phyloP scores from a whole-genome alignment of 2,888 invertebrate species.

The Nomada lathburiana region DNA sequence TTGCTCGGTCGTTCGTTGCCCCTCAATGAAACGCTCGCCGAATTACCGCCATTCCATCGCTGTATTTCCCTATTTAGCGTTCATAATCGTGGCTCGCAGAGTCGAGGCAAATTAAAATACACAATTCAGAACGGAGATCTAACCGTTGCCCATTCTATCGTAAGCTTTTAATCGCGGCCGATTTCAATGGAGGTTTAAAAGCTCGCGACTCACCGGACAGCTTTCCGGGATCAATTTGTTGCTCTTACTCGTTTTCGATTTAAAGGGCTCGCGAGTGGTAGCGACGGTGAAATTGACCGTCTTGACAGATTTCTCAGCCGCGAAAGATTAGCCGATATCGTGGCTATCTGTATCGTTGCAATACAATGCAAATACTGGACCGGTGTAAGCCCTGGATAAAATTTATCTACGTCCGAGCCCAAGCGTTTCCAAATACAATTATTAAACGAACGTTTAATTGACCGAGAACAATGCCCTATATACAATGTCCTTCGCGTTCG shows the following conservation, averaged over 20 bases:
- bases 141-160: neutral
- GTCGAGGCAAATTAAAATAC: constrained; percentile 18
- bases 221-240: constrained; percentile 1
- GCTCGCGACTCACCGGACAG: neutral
- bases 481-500: neutral
- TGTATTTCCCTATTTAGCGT: constrained; percentile 18
- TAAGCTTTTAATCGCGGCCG: constrained; percentile 13
- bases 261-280: neutral
- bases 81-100: constrained; percentile 11
- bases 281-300: neutral
- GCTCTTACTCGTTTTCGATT: too few species aligned
- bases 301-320: too few species aligned
- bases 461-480: neutral
- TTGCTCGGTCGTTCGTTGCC: constrained; percentile 2
- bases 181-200: constrained; percentile 19
- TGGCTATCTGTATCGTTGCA: too few species aligned
- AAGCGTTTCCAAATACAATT: neutral
- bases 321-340: too few species aligned
- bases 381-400: too few species aligned
- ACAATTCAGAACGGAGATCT: constrained; percentile 22
- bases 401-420: too few species aligned
- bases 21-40: constrained; percentile 17
- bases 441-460: neutral
- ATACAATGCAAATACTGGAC: too few species aligned
- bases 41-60: constrained; percentile 18